These are phyloP conservation scores for Sphaerophoria taeniata DNA, from an alignment of 2,888 invertebrate species.

Conservation along the genomic window DNA sequence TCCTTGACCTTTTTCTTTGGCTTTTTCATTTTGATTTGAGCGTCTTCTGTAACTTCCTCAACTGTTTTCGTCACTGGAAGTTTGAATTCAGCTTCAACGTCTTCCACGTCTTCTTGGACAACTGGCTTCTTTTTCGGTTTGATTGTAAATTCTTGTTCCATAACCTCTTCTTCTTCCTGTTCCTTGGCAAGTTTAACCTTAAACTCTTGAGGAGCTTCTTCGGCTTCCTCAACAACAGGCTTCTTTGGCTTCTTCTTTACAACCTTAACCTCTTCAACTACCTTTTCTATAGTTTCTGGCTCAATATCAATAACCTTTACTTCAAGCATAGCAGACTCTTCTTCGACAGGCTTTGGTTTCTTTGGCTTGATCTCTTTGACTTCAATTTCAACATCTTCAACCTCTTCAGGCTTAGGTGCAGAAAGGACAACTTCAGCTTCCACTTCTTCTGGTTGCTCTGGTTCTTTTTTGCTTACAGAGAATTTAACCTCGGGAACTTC, in stretches of 20 bases:
- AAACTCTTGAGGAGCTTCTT: conserved; percentile 72
- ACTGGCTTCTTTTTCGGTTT: conserved; percentile 73
- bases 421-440: conserved; percentile 59
- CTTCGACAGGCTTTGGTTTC: conserved; percentile 47
- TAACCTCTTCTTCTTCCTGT: conserved; percentile 40
- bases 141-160: conserved; percentile 65
- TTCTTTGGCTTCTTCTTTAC: conserved; percentile 69
- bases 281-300: conserved; percentile 76
- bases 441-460: conserved; percentile 74
- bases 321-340: conserved; percentile 76
- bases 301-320: conserved; percentile 78
- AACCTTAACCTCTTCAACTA: conserved; percentile 74
- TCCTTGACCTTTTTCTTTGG: conserved; percentile 77
- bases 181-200: conserved; percentile 56
- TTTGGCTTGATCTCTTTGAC: conserved; percentile 44
- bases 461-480: conserved; percentile 76
- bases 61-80: conserved; percentile 76
- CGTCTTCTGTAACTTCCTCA: conserved; percentile 78
- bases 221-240: conserved; percentile 69
- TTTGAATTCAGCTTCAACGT: conserved; percentile 78
- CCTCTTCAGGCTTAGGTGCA: conserved; percentile 54
- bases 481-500: conserved; percentile 76
- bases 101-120: conserved; percentile 76
- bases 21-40: conserved; percentile 79
- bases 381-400: conserved; percentile 55